phyloP scores from a whole-genome alignment of 30 jellyfish, hydroid and myxozoan genomes.

The Aurelia sp. region DNA sequence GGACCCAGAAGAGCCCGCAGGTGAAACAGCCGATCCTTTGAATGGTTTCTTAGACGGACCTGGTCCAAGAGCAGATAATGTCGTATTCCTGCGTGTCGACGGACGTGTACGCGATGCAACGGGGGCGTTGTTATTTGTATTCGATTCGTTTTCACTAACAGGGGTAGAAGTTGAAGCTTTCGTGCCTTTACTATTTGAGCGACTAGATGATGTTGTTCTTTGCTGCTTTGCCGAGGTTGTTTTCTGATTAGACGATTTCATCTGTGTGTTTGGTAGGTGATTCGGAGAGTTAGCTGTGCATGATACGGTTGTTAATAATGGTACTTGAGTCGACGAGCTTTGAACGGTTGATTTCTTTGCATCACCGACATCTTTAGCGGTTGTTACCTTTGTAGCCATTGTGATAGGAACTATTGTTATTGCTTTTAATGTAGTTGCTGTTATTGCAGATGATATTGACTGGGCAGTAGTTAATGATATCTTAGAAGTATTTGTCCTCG shows the following conservation, averaged over 20 bases:
- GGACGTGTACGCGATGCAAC: conserved; percentile 78
- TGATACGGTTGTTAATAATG: neutral
- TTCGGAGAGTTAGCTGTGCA: neutral
- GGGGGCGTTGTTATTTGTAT: conserved; percentile 42
- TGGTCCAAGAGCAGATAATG: conserved; percentile 54
- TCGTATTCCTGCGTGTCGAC: conserved; percentile 56
- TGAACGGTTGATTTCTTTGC: neutral
- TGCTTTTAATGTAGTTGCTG: neutral
- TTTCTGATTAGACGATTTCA: conserved; percentile 2
- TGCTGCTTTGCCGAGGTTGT: neutral
- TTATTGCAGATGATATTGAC: too few relatives aligned
- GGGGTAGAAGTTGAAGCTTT: conserved; percentile 6
- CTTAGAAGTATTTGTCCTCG: neutral
- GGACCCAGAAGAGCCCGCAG: conserved; percentile 23
- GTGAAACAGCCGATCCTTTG: conserved; percentile 43
- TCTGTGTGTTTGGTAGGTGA: neutral
- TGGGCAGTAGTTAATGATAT: neutral
- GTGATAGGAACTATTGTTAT: neutral
- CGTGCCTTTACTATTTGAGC: neutral
- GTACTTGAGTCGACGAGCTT: neutral
- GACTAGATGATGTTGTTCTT: conserved; percentile 6
- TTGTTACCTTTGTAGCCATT: neutral
- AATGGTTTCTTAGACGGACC: conserved; percentile 41
- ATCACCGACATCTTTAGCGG: neutral
- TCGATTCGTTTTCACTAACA: conserved; percentile 9